Percentiles rank a stretch among this genome's conserved stretches.
These are phyloP conservation scores for Proales similis DNA, from an alignment of 1,140 invertebrate genomes.

Conservation along the genomic window DNA sequence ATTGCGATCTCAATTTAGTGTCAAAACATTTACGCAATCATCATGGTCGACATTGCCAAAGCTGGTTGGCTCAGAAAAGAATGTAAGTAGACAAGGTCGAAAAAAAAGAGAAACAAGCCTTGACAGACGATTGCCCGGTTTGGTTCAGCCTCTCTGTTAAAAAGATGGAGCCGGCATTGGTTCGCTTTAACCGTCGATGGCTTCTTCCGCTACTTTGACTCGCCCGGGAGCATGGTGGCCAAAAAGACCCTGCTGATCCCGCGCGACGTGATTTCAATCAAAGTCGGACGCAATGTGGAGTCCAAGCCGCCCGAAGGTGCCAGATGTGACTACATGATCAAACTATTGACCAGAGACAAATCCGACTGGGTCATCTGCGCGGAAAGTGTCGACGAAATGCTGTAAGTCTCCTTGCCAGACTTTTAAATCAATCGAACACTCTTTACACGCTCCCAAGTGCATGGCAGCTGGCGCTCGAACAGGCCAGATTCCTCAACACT, in stretches of 20 bases:
- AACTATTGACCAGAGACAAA: constrained; percentile 12
- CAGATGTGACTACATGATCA: background rate
- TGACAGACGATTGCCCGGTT: no score
- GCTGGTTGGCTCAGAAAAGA: constrained; percentile 21
- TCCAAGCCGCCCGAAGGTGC: background rate
- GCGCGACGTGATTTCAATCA: constrained; percentile 16
- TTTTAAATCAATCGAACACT: background rate
- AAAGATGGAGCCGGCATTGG: constrained; percentile 37
- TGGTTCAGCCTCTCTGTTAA: constrained; percentile 23
- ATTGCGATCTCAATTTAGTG: background rate
- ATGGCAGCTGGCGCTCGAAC: constrained; percentile 34
- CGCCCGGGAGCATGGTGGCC: constrained; percentile 8
- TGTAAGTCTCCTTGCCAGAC: constrained; percentile 12
- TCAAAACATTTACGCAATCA: no score
- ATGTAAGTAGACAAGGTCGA: no score
- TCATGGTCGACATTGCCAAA: constrained; percentile 27
- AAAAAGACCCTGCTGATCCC: constrained; percentile 14
- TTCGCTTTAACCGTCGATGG: constrained; percentile 28
- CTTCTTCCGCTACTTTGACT: constrained; percentile 12
- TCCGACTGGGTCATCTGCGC: constrained; percentile 32
- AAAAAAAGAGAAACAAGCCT: no score
- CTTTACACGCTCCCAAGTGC: background rate
- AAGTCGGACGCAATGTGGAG: constrained; percentile 9
- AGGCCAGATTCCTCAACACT: constrained; percentile 2
- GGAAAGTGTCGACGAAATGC: constrained; percentile 33